phyloP scores from a whole-genome alignment of 2,797 vertebrate species.

The Enteromius argenteus region DNA sequence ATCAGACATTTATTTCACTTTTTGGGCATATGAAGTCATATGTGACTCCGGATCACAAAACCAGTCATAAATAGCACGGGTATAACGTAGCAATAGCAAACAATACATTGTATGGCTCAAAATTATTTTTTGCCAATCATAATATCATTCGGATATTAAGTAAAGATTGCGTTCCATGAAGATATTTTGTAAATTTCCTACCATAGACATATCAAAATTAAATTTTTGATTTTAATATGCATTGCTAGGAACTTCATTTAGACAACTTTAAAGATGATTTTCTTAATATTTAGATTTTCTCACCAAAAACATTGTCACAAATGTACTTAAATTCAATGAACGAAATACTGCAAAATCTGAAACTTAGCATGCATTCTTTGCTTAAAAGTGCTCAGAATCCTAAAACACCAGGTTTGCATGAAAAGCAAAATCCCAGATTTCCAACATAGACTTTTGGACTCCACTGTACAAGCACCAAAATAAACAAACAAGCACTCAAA shows the following conservation, averaged over 20 bases:
- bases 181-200: no score
- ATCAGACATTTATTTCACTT: background rate
- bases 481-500: background rate
- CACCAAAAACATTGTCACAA: no score
- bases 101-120: background rate
- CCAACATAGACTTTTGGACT: conserved; percentile 7
- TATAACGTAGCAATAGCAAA: no score
- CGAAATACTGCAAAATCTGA: background rate
- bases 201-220: background rate
- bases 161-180: no score
- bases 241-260: no score
- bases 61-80: background rate
- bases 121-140: background rate
- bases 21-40: background rate
- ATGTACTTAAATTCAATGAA: background rate
- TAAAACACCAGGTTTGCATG: background rate
- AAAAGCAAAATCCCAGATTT: conserved; percentile 11
- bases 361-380: background rate
- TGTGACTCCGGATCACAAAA: no score
- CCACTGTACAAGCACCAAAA: background rate
- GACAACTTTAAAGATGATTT: no score
- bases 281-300: no score
- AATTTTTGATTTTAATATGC: no score
- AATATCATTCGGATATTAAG: no score
- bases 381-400: background rate